A percentile compares a stretch with the other conserved stretches of the same genome.
Conservation (phyloP, 2,797 vertebrate genomes). For the Tangara arthus region DNA sequence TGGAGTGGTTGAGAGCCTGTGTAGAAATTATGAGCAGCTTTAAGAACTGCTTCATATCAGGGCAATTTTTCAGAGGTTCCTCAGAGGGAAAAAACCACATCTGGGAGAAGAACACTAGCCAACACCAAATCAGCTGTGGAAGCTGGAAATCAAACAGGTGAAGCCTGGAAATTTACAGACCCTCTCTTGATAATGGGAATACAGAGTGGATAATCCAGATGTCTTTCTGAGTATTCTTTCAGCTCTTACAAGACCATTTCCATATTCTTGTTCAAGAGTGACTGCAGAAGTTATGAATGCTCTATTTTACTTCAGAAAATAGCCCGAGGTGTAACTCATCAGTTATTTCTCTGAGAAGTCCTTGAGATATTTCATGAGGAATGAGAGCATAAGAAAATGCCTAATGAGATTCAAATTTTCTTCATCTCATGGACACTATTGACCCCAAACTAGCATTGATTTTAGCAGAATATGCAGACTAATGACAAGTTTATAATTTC, state of each 20-base stretch:
- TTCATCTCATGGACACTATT: background rate
- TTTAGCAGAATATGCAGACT: background rate
- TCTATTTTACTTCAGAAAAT: background rate
- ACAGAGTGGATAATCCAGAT: background rate
- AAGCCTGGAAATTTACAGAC: background rate
- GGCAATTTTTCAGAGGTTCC: background rate
- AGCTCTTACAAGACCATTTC: background rate
- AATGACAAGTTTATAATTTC: conserved; percentile 20
- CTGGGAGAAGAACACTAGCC: background rate
- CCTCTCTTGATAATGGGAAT: background rate
- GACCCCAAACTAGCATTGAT: background rate
- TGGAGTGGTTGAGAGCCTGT: background rate
- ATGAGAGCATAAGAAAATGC: background rate
- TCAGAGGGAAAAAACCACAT: background rate
- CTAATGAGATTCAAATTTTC: background rate
- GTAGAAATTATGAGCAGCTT: background rate
- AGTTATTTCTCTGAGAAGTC: background rate
- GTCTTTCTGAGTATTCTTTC: background rate
- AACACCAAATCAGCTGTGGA: background rate
- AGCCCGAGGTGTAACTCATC: background rate
- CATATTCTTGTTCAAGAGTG: background rate
- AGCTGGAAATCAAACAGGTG: background rate
- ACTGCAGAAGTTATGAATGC: background rate
- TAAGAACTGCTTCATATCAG: background rate
- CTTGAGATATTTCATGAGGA: background rate